Conservation (phyloP, 1,140 invertebrate genomes). For the Apocrypta bakeri region DNA sequence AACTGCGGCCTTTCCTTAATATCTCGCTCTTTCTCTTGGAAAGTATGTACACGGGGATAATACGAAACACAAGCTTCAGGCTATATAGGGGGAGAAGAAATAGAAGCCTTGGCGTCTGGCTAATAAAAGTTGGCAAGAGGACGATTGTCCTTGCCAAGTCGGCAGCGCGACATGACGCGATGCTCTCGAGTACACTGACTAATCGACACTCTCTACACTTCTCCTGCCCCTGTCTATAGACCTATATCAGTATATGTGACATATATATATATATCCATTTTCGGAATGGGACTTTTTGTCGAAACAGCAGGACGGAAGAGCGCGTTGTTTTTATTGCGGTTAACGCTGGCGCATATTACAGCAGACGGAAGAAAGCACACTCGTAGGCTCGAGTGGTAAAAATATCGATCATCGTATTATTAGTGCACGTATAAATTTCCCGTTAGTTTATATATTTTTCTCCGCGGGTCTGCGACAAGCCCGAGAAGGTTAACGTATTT, state of each 20-base stretch:
- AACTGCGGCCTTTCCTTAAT: not conserved
- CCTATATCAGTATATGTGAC: not conserved
- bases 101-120: not conserved
- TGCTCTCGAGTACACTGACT: not conserved
- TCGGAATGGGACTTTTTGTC: not conserved
- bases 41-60: not conserved
- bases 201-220: not conserved
- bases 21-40: not conserved
- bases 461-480: too few relatives aligned
- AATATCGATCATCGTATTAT: not conserved
- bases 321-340: too few relatives aligned
- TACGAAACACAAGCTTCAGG: not conserved
- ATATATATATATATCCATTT: not conserved
- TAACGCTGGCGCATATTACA: too few relatives aligned
- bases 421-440: not conserved
- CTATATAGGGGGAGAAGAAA: not conserved
- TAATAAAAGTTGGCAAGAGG: conserved; percentile 17
- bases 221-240: too few relatives aligned
- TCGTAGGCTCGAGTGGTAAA: not conserved
- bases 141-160: not conserved
- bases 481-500: too few relatives aligned
- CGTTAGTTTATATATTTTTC: not conserved
- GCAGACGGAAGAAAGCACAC: too few relatives aligned
- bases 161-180: not conserved
- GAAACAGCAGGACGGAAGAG: too few relatives aligned